Evolutionary conservation across 2,113 vertebrate species (phyloP), one percentile per base, ranked within the genome.

Genomic region (Athene cunicularia): DNA sequence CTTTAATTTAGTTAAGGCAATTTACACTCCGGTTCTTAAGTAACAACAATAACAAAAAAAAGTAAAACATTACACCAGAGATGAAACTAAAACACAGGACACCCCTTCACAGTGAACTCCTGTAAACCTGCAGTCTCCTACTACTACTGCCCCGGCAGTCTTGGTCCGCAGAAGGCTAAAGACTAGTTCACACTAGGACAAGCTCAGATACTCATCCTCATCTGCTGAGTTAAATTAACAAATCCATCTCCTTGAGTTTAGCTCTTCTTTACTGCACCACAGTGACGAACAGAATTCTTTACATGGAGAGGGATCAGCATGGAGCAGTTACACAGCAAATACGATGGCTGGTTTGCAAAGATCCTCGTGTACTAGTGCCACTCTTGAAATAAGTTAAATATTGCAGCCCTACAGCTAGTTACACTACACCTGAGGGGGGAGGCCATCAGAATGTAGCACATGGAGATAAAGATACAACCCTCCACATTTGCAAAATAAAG

Each of bases 1-100:
- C 53, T 97, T 97, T 98, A 97, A 98, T 97, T 98, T 98, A 98
- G 95, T 98, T 98, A 98, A 97, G 95, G 95, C 93, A 98, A 91
- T 98, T 98, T 97, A 97, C 98, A 96, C 83, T 97, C 96, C 96
- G 88, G 96, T 97, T 97, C 80, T 95, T 68, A 93, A 96, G 95
- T 96, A 95, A 98, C 93, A 79, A 93, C 26, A 50, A 5, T 30
- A 87, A 75, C 80, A 91, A 58, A 49, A 74, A n/a, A 82, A 59
- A 72, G 66, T 91, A 96, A 98, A 97, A 98, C 86, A 90, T 76
- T 76, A 97, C 90, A 97, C 94, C 95, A 76, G 95, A 95, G 95
- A 93, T 97, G 74, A 93, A 96, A 96, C 92, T 94, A 95, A 91
- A 96, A 93, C 96, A 97, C 87, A 96, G 91, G 84, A 92, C 88